phyloP scores from a whole-genome alignment of 2,113 vertebrate species.

The Pyxicephalus adspersus region DNA sequence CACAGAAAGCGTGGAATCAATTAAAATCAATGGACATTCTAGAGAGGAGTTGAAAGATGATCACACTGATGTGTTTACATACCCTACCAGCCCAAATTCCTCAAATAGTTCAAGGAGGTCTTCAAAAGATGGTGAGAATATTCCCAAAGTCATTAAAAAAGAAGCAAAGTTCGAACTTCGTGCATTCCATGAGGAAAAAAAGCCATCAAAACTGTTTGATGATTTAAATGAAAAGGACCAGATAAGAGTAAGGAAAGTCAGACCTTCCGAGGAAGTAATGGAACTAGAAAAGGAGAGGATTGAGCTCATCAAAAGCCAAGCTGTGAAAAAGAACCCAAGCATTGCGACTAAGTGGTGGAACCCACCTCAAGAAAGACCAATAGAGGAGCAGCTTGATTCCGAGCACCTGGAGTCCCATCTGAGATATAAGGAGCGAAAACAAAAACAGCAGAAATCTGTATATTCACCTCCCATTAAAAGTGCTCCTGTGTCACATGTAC shows the following conservation, averaged over 20 bases:
- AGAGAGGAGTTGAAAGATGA: constrained; percentile 63
- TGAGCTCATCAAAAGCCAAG: constrained; percentile 92
- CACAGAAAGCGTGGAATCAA: constrained; percentile 61
- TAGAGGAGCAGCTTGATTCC: constrained; percentile 90
- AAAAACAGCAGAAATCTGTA: constrained; percentile 73
- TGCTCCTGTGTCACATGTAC: constrained; percentile 57
- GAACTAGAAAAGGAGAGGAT: constrained; percentile 92
- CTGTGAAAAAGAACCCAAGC: constrained; percentile 91
- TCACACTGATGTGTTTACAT: constrained; percentile 61
- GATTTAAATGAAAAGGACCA: constrained; percentile 77
- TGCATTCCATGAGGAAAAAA: constrained; percentile 92
- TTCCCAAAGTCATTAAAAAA: constrained; percentile 76
- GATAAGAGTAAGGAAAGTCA: constrained; percentile 83
- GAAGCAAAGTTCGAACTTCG: constrained; percentile 91
- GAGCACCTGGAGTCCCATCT: constrained; percentile 90
- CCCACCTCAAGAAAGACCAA: constrained; percentile 86
- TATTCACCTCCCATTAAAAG: constrained; percentile 61
- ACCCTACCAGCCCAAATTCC: constrained; percentile 71
- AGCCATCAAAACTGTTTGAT: constrained; percentile 90
- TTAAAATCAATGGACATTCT: constrained; percentile 73
- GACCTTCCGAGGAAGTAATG: constrained; percentile 87
- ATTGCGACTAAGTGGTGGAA: constrained; percentile 98
- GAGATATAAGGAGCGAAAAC: constrained; percentile 93
- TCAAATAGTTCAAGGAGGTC: constrained; percentile 72
- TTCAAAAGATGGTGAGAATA: constrained; percentile 74